These are phyloP conservation scores for Crocallis elinguaria DNA, from an alignment of 2,888 invertebrate species.

Conservation along the genomic window DNA sequence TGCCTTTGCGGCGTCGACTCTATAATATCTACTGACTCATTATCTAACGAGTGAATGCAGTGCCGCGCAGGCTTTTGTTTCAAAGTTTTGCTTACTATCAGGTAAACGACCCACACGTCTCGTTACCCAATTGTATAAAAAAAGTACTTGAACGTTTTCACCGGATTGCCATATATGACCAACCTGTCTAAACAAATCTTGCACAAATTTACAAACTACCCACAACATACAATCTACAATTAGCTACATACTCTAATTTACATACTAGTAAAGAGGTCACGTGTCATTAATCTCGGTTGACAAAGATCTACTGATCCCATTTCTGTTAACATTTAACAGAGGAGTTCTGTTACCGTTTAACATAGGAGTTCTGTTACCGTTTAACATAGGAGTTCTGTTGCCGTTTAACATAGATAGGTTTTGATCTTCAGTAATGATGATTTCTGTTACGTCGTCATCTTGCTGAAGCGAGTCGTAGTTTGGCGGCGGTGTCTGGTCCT, in stretches of 20 bases:
- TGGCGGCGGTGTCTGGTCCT: constrained; percentile 63
- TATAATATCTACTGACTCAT: too few relatives aligned
- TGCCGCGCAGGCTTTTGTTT: too few relatives aligned
- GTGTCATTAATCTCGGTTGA: constrained; percentile 52
- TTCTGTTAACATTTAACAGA: constrained; percentile 41
- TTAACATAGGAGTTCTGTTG: constrained; percentile 52
- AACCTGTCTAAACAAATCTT: constrained; percentile 3
- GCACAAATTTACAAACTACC: neutral
- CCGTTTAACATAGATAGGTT: too few relatives aligned
- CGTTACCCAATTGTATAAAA: too few relatives aligned
- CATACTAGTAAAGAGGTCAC: constrained; percentile 44
- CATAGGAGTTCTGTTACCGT: constrained; percentile 34
- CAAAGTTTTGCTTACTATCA: too few relatives aligned
- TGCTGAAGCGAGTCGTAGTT: constrained; percentile 63
- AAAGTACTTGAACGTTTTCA: too few relatives aligned
- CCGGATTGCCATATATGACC: neutral
- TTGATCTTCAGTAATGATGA: constrained; percentile 60
- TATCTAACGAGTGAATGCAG: too few relatives aligned
- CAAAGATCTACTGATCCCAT: constrained; percentile 34
- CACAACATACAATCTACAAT: constrained; percentile 15
- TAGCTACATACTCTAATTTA: constrained; percentile 17
- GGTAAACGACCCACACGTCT: too few relatives aligned
- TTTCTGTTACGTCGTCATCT: constrained; percentile 64
- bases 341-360: constrained; percentile 47
- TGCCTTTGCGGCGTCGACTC: too few relatives aligned